Evolutionary conservation across 2,797 vertebrate species (phyloP).

Genomic region (Staurois parvus): DNA sequence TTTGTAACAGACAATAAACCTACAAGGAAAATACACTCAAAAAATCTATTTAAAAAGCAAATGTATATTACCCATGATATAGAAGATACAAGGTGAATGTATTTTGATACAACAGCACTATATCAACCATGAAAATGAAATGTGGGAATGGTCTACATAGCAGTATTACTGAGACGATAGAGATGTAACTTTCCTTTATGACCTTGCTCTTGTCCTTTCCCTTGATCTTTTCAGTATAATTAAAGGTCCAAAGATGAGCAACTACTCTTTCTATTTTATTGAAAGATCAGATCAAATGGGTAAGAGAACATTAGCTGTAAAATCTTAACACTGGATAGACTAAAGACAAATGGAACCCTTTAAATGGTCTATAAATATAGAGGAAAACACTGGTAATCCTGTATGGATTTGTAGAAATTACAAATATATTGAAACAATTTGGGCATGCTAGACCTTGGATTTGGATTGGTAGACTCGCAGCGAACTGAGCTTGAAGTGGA

Average conservation of each 20-base stretch:
- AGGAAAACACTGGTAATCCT: neutral
- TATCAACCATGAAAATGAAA: slow-evolving; percentile 20
- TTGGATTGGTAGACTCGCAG: too few relatives aligned
- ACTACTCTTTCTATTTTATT: slow-evolving; percentile 1
- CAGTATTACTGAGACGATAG: neutral
- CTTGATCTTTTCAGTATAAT: slow-evolving; percentile 13
- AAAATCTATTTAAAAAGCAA: neutral
- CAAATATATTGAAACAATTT: neutral
- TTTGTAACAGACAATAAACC: neutral
- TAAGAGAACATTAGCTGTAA: neutral
- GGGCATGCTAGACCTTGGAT: neutral
- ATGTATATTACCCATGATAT: slow-evolving; percentile 2
- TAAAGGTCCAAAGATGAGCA: neutral
- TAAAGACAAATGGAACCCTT: neutral
- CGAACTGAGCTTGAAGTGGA: too few relatives aligned
- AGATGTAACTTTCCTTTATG: slow-evolving; percentile 2
- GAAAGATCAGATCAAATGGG: neutral
- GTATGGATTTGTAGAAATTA: neutral
- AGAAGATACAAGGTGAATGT: slow-evolving; percentile 5
- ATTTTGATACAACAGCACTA: slow-evolving; percentile 12
- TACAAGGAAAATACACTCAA: neutral
- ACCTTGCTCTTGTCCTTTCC: slow-evolving; percentile 27
- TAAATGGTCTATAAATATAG: neutral
- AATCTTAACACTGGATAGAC: neutral
- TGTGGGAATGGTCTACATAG: neutral